Evolutionary conservation across 2,888 invertebrate species (phyloP), one percentile per base, ranked within the genome.

Genomic region (Himalopsyche kuldschensis): DNA sequence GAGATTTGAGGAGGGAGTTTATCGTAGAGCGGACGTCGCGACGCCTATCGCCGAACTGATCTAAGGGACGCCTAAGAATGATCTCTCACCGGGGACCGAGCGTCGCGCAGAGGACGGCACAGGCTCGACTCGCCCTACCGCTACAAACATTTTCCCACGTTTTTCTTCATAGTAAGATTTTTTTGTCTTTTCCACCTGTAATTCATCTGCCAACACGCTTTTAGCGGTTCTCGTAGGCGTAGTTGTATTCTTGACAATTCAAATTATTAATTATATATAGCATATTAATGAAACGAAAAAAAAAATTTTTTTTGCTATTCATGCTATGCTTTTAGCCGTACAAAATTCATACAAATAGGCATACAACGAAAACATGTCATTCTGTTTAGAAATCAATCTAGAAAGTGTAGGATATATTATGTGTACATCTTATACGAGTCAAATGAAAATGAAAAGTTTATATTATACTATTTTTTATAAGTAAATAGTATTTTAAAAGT

Each of bases 1-100:
- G 78, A 78, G 41, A 31, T 69, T 69, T 10, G 69, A 27, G 69
- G 63, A 35, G 48, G 27, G 46, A 69, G 11, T 69, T 69, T 15
- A 69, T 69, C 30, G 69, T 69, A 30, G 69, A 80, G 78, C 81
- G 78, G 81, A 63, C 79, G 82, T 48, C 82, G 85, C 86, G 86
- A 76, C 86, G 85, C 76, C 78, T 82, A 69, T 80, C 76, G 85
- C 78, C 63, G 84, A 75, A 83, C 86, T 83, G 85, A 82, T 78
- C 69, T 75, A 80, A 82, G 76, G 80, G 83, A 55, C 48, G 47
- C 69, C 69, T 30, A 69, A 69, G 24, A 69, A 27, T 69, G 30
- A 69, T 69, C 69, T 69, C 30, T 69, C 69, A 69, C 69, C 69
- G 69, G 69, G 46, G 5, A 47, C 17, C 48, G 77, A 46, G 78